These are phyloP conservation scores for Graptemys geographica DNA, from an alignment of 2,797 vertebrate species.

Conservation along the genomic window DNA sequence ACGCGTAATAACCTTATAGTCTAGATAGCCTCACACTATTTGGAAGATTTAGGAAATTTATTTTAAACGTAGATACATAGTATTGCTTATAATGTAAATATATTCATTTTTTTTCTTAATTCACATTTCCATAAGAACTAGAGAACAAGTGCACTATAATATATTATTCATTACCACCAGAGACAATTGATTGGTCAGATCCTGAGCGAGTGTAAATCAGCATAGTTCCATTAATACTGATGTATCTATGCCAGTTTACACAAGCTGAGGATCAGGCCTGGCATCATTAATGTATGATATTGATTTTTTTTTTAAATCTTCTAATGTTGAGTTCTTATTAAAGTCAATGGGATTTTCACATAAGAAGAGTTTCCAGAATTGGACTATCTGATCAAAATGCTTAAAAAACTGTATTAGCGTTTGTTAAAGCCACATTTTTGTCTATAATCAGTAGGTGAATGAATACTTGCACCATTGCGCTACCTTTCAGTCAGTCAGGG, in stretches of 20 bases:
- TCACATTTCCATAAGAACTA: background rate
- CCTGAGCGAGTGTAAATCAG: background rate
- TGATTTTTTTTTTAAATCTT: background rate
- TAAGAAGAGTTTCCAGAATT: background rate
- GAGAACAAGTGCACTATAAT: background rate
- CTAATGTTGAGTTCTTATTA: background rate
- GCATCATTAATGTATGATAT: background rate
- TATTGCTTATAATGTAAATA: background rate
- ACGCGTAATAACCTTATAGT: background rate
- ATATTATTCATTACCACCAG: background rate
- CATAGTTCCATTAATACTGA: background rate
- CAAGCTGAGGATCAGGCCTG: background rate
- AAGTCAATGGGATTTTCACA: background rate
- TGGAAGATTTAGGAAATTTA: constrained; percentile 3
- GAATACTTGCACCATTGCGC: background rate
- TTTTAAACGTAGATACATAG: background rate
- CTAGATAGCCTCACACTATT: background rate
- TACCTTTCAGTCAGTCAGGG: background rate
- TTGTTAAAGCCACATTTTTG: background rate
- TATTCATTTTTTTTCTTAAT: background rate
- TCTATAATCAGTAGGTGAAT: background rate
- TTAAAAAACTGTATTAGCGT: background rate
- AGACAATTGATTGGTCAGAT: background rate
- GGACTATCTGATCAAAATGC: background rate
- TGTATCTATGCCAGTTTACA: background rate